A percentile compares a stretch with the other conserved stretches of the same genome.
phyloP scores from a whole-genome alignment of 2,797 vertebrate species.

The Enteromius thamalakanensis region DNA sequence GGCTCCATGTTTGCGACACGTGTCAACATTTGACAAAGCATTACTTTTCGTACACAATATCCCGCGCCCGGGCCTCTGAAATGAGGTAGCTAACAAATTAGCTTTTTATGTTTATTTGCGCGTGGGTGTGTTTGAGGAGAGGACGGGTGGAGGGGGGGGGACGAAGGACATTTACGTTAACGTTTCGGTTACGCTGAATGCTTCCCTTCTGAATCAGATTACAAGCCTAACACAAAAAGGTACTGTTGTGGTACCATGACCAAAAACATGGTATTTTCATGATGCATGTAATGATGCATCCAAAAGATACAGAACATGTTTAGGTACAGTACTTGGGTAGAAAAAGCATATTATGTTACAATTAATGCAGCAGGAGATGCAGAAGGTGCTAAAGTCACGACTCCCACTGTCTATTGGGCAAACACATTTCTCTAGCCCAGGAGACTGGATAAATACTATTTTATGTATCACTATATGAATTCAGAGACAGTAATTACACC shows the following conservation, averaged over 20 bases:
- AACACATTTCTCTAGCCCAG: slow-evolving; percentile 76
- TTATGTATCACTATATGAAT: slow-evolving; percentile 84
- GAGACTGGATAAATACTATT: slow-evolving; percentile 85
- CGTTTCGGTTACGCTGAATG: slow-evolving; percentile 25
- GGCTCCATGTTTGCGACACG: slow-evolving; percentile 78
- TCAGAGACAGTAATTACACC: slow-evolving; percentile 83
- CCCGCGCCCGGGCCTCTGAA: slow-evolving; percentile 73
- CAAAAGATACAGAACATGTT: neutral
- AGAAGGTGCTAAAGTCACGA: slow-evolving; percentile 73
- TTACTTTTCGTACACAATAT: slow-evolving; percentile 73
- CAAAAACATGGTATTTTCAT: neutral
- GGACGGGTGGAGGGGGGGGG: neutral
- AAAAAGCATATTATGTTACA: slow-evolving; percentile 15
- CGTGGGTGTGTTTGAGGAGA: slow-evolving; percentile 74
- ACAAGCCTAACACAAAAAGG: neutral
- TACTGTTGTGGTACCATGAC: neutral
- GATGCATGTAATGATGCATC: neutral
- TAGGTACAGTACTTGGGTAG: neutral
- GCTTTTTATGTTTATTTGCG: slow-evolving; percentile 82
- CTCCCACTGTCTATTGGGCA: slow-evolving; percentile 75
- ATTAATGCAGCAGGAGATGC: slow-evolving; percentile 35
- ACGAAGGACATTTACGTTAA: slow-evolving; percentile 25
- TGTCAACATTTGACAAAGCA: slow-evolving; percentile 83
- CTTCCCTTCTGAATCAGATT: slow-evolving; percentile 5
- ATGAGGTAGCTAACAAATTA: slow-evolving; percentile 80